Evolutionary conservation across 2,888 invertebrate species (phyloP).

Genomic region (Troides helena): DNA sequence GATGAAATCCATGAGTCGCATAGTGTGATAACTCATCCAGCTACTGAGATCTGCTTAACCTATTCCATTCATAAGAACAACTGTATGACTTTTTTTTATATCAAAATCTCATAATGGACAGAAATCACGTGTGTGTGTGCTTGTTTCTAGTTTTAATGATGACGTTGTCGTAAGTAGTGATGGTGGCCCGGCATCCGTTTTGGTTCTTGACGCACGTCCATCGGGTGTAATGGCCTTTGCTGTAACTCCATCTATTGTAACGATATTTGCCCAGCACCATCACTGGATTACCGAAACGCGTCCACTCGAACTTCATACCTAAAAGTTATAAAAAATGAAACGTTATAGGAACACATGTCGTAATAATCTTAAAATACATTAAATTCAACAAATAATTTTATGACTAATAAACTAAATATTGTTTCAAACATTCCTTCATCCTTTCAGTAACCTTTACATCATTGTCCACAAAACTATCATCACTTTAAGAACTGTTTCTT

Average conservation of each 20-base stretch:
- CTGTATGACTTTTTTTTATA: not conserved
- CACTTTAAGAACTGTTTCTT: no score
- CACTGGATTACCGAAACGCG: conserved; percentile 64
- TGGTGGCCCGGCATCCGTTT: conserved; percentile 54
- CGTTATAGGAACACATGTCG: not conserved
- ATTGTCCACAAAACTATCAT: no score
- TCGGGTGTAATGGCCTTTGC: conserved; percentile 47
- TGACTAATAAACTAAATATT: no score
- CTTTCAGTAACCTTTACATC: no score
- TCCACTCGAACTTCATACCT: conserved; percentile 39
- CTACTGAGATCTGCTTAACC: no score
- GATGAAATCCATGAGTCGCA: no score
- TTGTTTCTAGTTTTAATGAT: conserved; percentile 49
- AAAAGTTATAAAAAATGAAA: not conserved
- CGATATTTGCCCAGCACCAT: conserved; percentile 52
- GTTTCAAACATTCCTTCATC: no score
- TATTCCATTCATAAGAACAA: not conserved
- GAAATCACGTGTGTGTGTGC: conserved; percentile 45
- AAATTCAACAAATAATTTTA: no score
- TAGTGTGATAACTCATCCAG: no score
- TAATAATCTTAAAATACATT: no score
- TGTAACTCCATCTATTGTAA: conserved; percentile 56
- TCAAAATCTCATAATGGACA: not conserved
- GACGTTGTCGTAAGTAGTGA: conserved; percentile 49
- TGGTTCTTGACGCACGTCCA: conserved; percentile 61